phyloP scores from a whole-genome alignment of 2,797 vertebrate species.

The Chiloscyllium punctatum region DNA sequence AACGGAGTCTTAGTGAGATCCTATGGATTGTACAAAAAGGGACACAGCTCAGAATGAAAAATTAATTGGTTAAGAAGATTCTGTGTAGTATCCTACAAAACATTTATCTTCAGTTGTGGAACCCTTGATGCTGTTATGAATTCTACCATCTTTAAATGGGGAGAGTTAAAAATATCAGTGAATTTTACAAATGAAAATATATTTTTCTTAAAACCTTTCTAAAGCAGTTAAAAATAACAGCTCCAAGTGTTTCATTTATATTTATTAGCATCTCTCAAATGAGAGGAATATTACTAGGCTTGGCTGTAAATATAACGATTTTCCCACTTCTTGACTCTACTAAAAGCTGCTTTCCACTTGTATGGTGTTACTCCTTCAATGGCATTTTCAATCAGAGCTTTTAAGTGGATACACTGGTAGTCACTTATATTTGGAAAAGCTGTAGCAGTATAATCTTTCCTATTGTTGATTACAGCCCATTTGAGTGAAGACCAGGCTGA shows the following conservation, averaged over 20 bases:
- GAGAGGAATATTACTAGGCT: not conserved
- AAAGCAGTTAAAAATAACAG: not conserved
- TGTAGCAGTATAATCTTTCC: slow-evolving; percentile 8
- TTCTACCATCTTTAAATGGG: not conserved
- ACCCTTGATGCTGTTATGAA: not conserved
- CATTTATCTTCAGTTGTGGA: not conserved
- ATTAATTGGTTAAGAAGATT: not conserved
- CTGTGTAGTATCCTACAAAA: not conserved
- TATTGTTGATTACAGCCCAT: slow-evolving; percentile 23
- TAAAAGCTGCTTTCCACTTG: not conserved
- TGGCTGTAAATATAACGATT: slow-evolving; percentile 17
- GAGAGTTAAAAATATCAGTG: not conserved
- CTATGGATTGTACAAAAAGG: not conserved
- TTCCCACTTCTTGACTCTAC: slow-evolving; percentile 26
- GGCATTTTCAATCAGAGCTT: slow-evolving; percentile 10
- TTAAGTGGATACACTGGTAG: slow-evolving; percentile 15
- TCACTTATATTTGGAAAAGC: not conserved
- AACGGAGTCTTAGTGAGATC: not conserved
- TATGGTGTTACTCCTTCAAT: not conserved
- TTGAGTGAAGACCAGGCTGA: slow-evolving; percentile 19
- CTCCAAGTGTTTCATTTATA: not conserved
- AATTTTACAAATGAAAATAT: not conserved
- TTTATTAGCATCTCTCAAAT: not conserved
- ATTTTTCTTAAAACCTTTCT: not conserved
- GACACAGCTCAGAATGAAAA: not conserved